Conservation (phyloP, 2,113 vertebrate species). For the Sardina pilchardus region DNA sequence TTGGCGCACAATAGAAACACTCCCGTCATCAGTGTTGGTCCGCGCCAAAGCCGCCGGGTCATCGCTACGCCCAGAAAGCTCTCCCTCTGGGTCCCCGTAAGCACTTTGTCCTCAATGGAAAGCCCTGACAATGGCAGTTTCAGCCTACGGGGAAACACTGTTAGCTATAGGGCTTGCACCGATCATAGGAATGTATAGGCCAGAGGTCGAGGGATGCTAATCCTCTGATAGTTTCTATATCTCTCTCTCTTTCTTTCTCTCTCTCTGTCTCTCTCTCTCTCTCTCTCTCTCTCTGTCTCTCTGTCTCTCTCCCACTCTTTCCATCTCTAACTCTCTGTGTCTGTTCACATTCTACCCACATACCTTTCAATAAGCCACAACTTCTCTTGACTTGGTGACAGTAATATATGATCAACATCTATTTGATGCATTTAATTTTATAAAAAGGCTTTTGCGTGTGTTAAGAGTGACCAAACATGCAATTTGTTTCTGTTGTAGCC, state of each 20-base stretch:
- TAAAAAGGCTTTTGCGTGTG: not conserved
- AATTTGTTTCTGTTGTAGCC: no score
- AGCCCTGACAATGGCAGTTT: slow-evolving; percentile 73
- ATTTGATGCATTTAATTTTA: no score
- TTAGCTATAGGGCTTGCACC: slow-evolving; percentile 49
- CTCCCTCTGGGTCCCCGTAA: slow-evolving; percentile 66
- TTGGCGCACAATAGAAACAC: slow-evolving; percentile 79
- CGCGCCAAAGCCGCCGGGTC: slow-evolving; percentile 70
- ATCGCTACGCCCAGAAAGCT: slow-evolving; percentile 72
- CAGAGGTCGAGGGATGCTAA: slow-evolving; percentile 54
- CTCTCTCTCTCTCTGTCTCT: not conserved
- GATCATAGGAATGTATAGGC: slow-evolving; percentile 55
- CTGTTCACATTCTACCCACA: no score
- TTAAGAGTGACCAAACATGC: not conserved
- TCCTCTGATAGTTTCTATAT: slow-evolving; percentile 32
- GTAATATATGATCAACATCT: no score
- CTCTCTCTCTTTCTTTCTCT: slow-evolving; percentile 7
- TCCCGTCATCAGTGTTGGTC: slow-evolving; percentile 80
- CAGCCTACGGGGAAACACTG: slow-evolving; percentile 31
- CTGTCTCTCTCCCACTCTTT: slow-evolving; percentile 35
- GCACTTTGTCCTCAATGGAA: slow-evolving; percentile 81
- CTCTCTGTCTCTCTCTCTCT: not conserved
- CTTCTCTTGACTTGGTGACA: no score
- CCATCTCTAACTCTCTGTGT: not conserved
- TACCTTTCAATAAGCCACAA: no score